Conservation (phyloP, 2,888 invertebrate genomes). For the Lissocephala sabroskyi region DNA sequence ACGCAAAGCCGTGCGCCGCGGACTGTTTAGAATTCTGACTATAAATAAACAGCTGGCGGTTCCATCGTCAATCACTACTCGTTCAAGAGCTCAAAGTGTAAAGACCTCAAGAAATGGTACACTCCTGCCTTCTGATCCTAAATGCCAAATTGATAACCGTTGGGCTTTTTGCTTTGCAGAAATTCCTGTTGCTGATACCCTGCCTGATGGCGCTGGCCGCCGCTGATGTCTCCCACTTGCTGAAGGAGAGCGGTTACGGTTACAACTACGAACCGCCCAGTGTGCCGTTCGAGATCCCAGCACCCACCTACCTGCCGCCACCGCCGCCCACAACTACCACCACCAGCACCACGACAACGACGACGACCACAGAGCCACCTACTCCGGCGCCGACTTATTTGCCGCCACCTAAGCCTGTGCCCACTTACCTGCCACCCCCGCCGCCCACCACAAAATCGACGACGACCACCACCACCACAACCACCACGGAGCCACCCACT, state of each 20-base stretch:
- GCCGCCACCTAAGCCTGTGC: constrained; percentile 22
- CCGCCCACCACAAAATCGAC: constrained; percentile 18
- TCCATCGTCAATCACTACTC: constrained; percentile 42
- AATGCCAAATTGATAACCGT: not conserved
- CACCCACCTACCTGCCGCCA: constrained; percentile 24
- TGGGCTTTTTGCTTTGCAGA: constrained; percentile 25
- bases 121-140: not conserved
- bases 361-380: constrained; percentile 19
- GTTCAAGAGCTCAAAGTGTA: constrained; percentile 50
- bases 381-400: constrained; percentile 24
- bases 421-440: constrained; percentile 28
- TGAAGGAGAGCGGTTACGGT: constrained; percentile 37
- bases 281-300: constrained; percentile 42
- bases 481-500: constrained; percentile 29
- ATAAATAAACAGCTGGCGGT: constrained; percentile 49
- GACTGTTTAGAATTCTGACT: constrained; percentile 49
- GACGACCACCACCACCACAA: constrained; percentile 26
- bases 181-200: constrained; percentile 38
- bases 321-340: constrained; percentile 13
- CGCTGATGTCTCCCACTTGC: constrained; percentile 60
- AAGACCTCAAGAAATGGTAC: constrained; percentile 1
- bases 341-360: constrained; percentile 19
- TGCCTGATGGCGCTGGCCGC: constrained; percentile 37
- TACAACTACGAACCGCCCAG: constrained; percentile 56
- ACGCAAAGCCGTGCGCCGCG: constrained; percentile 34